phyloP scores from a whole-genome alignment of 2,113 vertebrate species.

The Motacilla alba region DNA sequence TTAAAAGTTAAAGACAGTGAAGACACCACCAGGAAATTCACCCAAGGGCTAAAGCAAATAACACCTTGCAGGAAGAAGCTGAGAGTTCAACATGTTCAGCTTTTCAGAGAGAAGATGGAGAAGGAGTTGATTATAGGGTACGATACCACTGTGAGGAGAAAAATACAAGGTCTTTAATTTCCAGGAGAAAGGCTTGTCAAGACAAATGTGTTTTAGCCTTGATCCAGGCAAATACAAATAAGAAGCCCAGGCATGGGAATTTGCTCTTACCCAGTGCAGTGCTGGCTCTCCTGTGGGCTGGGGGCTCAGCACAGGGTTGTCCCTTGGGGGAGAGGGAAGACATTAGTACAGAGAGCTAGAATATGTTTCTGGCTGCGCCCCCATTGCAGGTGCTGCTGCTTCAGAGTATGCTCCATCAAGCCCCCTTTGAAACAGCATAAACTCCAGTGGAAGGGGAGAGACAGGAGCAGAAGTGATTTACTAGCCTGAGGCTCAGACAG shows the following conservation, averaged over 20 bases:
- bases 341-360: neutral
- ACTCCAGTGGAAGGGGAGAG: neutral
- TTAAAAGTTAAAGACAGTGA: neutral
- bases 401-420: neutral
- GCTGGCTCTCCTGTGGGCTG: neutral
- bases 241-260: neutral
- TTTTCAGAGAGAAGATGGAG: neutral
- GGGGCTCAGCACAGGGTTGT: accelerated
- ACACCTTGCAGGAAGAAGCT: neutral
- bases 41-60: neutral
- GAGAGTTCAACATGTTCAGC: neutral
- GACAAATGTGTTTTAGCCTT: neutral
- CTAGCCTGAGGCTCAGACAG: neutral
- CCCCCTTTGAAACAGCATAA: neutral
- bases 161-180: constrained; percentile 13
- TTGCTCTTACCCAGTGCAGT: neutral
- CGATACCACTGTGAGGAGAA: neutral
- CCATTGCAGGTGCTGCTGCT: neutral
- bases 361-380: neutral
- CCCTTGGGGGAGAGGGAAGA: neutral
- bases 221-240: neutral
- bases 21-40: neutral
- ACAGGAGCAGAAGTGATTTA: neutral
- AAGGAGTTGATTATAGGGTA: constrained; percentile 30
- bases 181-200: neutral